phyloP scores from a whole-genome alignment of 2,113 vertebrate species.

The Microtus richardsoni region DNA sequence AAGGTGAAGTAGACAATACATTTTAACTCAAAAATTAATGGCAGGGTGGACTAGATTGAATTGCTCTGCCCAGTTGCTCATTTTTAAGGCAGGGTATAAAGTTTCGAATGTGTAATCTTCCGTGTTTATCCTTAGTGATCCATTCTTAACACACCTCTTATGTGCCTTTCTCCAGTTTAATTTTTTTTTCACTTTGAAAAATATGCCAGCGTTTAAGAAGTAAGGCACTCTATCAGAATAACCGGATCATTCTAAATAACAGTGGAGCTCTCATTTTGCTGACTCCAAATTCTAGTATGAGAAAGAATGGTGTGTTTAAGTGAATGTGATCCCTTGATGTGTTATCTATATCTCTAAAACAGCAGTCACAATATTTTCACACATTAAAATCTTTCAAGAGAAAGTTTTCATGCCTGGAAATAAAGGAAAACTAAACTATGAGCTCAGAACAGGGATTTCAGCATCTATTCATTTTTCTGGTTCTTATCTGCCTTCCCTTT shows the following conservation, averaged over 20 bases:
- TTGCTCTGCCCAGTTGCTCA: neutral
- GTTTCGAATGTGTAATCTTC: neutral
- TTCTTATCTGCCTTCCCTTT: neutral
- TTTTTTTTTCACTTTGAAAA: slow-evolving; percentile 3
- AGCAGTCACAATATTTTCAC: neutral
- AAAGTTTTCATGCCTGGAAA: neutral
- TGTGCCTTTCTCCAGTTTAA: neutral
- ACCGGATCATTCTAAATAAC: neutral
- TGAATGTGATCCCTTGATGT: neutral
- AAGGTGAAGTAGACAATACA: slow-evolving; percentile 24
- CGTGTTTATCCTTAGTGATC: neutral
- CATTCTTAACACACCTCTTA: neutral
- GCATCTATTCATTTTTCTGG: neutral
- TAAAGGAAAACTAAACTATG: neutral
- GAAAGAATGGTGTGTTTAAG: neutral
- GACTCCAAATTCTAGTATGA: neutral
- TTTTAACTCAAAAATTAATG: slow-evolving; percentile 61
- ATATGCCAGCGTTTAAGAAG: neutral
- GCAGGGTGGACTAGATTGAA: neutral
- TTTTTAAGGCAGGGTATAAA: slow-evolving; percentile 24
- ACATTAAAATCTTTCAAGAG: neutral
- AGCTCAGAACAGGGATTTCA: neutral
- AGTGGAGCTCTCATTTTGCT: neutral
- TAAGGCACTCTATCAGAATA: slow-evolving; percentile 16
- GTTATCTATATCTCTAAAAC: neutral